Base-by-base conservation (phyloP, 2,888 invertebrate species). In the Steinernema carpocapsae region DNA sequence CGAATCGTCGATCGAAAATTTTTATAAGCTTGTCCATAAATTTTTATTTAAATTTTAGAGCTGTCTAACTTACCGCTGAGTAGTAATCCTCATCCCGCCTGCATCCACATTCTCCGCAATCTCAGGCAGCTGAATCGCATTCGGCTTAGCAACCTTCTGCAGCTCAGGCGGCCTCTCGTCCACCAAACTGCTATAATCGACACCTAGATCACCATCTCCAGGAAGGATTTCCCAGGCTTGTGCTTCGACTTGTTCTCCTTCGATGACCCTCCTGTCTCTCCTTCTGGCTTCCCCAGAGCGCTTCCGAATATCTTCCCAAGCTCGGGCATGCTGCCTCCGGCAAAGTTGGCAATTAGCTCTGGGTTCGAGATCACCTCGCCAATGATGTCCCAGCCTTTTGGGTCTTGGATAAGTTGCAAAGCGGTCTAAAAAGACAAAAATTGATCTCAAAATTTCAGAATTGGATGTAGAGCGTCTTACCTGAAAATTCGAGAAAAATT, bases 401-500 rank as follows among this genome's bases (percentile, higher is more conserved):
- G 84, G 75, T 86, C 86, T 74, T 87, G 82, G 4, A 86, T 76
- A n/a, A 86, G 77, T 1, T 80, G 79, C 7, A 86, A 59, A 3
- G 86, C 86, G 0, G 86, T 86, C 83, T 84, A 76, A 71, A 81
- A 79, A 17, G 10, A 37, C 37, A 3, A 37, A 37, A 37, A n/a
- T n/a, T n/a, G n/a, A n/a, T n/a, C n/a, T n/a, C n/a, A n/a, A n/a
- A n/a, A n/a, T n/a, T n/a, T n/a, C n/a, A n/a, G n/a, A n/a, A n/a
- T n/a, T n/a, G n/a, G n/a, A n/a, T n/a, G 3, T 37, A 37, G 37
- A 10, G 10, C 3, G 10, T 3, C 19, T 46, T 74, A 84, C 85
- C 78, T 86, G 86, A 76, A 86, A 85, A 73, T 86, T 86, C 52
- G 85, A 84, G 78, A 86, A 86, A 77, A 87, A 81, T 37, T 86